Evolutionary conservation across 2,888 invertebrate species (phyloP), one percentile per base, ranked within the genome.

Genomic region (Euplexia lucipara): DNA sequence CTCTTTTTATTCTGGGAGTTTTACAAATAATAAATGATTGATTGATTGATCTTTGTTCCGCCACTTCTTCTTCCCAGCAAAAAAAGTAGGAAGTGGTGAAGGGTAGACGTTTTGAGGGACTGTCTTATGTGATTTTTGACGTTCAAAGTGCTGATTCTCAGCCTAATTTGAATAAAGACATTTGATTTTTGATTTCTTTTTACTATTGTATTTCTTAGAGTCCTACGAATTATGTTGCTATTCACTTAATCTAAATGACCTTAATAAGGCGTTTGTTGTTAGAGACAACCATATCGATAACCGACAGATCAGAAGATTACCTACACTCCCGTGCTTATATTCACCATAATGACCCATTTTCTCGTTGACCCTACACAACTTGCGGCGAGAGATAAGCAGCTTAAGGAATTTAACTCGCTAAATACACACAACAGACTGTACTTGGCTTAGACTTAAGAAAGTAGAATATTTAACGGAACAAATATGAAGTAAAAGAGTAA

Each of bases 381-480:
- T 64, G 74, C 32, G 39, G 26, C 44, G 9, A 34, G 47, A 58
- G 78, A 75, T 75, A 75, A 78, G 69, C 18, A 42, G 68, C 74
- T 75, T 75, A 58, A 32, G n/a, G 18, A 48, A 73, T 68, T 78
- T 56, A 75, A 73, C 57, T 68, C 47, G 14, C 47, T 51, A 51
- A 68, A 73, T 58, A 68, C 45, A 57, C 14, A 53, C 14, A 48
- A 68, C 42, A 56, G 69, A 51, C 41, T 45, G 12, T 57, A 18
- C 37, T 51, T 20, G 30, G 18, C 18, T 63, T 12, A 45, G 49
- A 49, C 42, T 57, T 53, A 57, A 44, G 54, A 44, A 56, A 60
- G 20, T 35, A 20, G 37, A 37, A 58, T 58, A 41, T 52, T 61
- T 34, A 60, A 69, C 42, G 16, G 5, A 32, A 32, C 12, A 2